phyloP scores from a whole-genome alignment of 2,797 vertebrate genomes.

The Heteromormyrus szaboi region DNA sequence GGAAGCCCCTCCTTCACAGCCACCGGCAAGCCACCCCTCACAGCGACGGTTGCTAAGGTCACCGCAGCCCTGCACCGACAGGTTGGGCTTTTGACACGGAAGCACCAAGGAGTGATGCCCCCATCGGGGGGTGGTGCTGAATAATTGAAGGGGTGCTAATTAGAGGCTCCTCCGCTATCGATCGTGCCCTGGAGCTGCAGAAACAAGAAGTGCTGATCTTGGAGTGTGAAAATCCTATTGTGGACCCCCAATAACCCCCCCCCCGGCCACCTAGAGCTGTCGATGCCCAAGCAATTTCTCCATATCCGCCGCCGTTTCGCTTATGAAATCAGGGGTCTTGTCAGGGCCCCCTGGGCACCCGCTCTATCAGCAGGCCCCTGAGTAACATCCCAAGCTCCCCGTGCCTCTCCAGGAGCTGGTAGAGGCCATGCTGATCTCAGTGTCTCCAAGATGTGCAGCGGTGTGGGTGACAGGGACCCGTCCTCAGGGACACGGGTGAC shows the following conservation, averaged over 20 bases:
- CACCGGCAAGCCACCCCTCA: background rate
- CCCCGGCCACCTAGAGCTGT: constrained; percentile 27
- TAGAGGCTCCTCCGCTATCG: constrained; percentile 65
- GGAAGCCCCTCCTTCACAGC: background rate
- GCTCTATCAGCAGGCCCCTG: constrained; percentile 19
- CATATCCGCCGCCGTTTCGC: constrained; percentile 31
- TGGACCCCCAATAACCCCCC: constrained; percentile 28
- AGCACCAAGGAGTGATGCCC: constrained; percentile 46
- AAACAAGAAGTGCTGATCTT: constrained; percentile 30
- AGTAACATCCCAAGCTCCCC: constrained; percentile 25
- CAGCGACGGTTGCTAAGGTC: background rate
- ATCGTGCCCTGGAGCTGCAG: constrained; percentile 50
- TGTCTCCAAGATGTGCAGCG: background rate
- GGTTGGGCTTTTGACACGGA: constrained; percentile 13
- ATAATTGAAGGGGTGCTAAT: constrained; percentile 68
- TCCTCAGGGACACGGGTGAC: background rate
- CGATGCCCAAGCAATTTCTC: constrained; percentile 28
- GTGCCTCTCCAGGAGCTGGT: background rate
- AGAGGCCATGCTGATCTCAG: background rate
- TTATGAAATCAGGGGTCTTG: constrained; percentile 26
- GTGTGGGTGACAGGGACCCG: background rate
- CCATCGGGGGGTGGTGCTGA: constrained; percentile 58
- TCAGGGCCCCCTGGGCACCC: constrained; percentile 18
- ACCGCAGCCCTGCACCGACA: background rate
- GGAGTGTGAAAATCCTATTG: constrained; percentile 25